These are phyloP conservation scores for Cyprinus carpio DNA, from an alignment of 2,113 vertebrate genomes.

Conservation along the genomic window DNA sequence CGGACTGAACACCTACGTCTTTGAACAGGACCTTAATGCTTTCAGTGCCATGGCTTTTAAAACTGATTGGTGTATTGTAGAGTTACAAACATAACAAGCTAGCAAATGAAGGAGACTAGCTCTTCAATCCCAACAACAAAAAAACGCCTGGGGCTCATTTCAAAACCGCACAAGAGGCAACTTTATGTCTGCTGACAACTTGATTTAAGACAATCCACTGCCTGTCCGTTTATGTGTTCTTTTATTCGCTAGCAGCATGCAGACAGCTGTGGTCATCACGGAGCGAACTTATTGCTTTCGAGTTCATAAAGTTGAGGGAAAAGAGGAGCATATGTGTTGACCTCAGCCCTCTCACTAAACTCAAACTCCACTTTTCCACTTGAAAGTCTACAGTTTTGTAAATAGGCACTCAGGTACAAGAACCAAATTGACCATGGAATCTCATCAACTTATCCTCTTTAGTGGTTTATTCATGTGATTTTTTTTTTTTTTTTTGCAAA, in stretches of 20 bases:
- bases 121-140: conserved; percentile 29
- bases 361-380: not conserved
- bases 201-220: conserved; percentile 38
- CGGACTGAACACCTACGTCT: not conserved
- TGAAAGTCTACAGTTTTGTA: not conserved
- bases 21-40: not conserved
- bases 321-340: conserved; percentile 1
- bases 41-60: conserved; percentile 9
- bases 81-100: conserved; percentile 25
- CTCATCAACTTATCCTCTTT: conserved; percentile 10
- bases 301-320: conserved; percentile 1
- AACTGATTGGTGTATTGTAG: conserved; percentile 18
- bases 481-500: not conserved
- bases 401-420: not conserved
- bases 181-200: conserved; percentile 39
- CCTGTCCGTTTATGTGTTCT: not conserved
- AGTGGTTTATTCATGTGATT: not conserved
- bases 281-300: not conserved
- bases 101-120: conserved; percentile 40
- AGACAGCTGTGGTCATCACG: conserved; percentile 13
- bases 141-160: conserved; percentile 19
- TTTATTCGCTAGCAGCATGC: conserved; percentile 1
- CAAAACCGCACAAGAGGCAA: conserved; percentile 41
- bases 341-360: not conserved
- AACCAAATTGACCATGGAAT: not conserved